phyloP scores from a whole-genome alignment of 2,797 vertebrate genomes.

The Salmo trutta region DNA sequence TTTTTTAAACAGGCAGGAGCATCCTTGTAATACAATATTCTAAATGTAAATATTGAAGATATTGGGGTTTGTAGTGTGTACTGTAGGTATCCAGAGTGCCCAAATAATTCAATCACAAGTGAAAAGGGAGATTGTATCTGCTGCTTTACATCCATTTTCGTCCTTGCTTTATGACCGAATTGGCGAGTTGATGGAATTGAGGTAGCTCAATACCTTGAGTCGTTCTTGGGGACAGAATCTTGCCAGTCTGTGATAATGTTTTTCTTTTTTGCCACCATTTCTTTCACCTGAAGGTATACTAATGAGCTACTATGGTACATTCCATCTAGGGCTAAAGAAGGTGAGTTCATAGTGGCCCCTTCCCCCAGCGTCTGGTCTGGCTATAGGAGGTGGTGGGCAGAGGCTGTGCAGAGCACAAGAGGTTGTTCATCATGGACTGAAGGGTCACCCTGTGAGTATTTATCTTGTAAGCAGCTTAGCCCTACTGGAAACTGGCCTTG shows the following conservation, averaged over 20 bases:
- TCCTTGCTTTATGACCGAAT: not conserved
- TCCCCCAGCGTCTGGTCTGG: constrained; percentile 20
- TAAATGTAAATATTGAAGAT: not conserved
- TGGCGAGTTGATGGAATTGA: not conserved
- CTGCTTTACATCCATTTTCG: not conserved
- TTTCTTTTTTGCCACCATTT: constrained; percentile 47
- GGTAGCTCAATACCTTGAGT: not conserved
- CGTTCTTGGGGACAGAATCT: not conserved
- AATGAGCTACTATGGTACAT: not conserved
- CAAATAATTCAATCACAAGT: not conserved
- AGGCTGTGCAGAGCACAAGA: constrained; percentile 28
- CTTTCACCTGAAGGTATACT: constrained; percentile 1
- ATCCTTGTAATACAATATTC: not conserved
- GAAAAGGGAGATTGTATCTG: not conserved
- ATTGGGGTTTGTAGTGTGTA: not conserved
- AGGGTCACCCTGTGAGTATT: constrained; percentile 62
- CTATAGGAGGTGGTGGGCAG: constrained; percentile 27
- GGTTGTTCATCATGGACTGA: constrained; percentile 68
- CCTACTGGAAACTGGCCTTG: constrained; percentile 61
- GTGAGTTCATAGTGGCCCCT: not conserved
- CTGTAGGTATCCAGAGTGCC: not conserved
- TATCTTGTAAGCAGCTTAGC: constrained; percentile 70
- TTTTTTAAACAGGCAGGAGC: not conserved
- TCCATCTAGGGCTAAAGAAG: not conserved
- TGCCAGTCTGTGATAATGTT: constrained; percentile 33